phyloP scores from a whole-genome alignment of 2,888 invertebrate genomes.

The Eretmocerus hayati region DNA sequence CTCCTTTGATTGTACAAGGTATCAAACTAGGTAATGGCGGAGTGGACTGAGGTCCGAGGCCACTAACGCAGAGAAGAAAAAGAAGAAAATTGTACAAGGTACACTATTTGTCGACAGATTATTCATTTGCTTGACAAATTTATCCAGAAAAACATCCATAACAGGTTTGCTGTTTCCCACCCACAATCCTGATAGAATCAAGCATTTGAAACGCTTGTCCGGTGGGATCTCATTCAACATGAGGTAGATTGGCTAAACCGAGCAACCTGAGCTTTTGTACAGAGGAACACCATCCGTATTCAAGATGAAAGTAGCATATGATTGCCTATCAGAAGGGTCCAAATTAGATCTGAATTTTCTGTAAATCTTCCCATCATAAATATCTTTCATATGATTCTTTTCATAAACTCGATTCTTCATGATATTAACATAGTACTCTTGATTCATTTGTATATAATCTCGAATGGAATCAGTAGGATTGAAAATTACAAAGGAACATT shows the following conservation, averaged over 20 bases:
- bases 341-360: constrained; percentile 4
- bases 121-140: constrained; percentile 4
- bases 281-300: constrained; percentile 10
- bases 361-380: constrained; percentile 6
- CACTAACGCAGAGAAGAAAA: too few species aligned
- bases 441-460: too few species aligned
- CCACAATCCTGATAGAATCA: constrained; percentile 2
- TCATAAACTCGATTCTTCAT: too few species aligned
- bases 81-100: too few species aligned
- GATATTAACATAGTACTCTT: too few species aligned
- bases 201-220: not conserved
- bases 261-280: constrained; percentile 4
- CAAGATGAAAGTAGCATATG: constrained; percentile 1
- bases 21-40: too few species aligned
- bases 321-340: not conserved
- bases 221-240: constrained; percentile 3
- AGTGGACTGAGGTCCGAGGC: too few species aligned
- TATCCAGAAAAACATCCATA: not conserved
- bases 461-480: too few species aligned
- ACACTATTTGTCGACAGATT: not conserved
- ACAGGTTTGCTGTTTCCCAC: constrained; percentile 3
- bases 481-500: too few species aligned
- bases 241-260: constrained; percentile 12
- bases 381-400: not conserved
- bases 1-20: constrained; percentile 1